Conservation (phyloP, 2,797 vertebrate species). For the Pseudomugil tenellus region DNA sequence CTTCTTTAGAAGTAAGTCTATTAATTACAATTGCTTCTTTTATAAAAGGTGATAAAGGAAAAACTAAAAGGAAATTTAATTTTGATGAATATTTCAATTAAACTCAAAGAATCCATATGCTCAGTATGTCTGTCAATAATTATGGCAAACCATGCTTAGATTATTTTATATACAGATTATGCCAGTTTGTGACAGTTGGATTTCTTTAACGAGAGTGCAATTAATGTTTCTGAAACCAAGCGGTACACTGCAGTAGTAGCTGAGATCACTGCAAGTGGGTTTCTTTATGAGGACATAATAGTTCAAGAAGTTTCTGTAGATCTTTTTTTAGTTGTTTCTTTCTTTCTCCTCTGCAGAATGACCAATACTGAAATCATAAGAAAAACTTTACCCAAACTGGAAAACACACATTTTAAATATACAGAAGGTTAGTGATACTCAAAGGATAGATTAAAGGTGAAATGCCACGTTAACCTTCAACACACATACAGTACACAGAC, state of each 20-base stretch:
- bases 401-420: constrained; percentile 20
- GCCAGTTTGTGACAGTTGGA: background rate
- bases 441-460: constrained; percentile 2
- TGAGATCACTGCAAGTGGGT: background rate
- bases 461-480: constrained; percentile 21
- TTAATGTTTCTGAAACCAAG: constrained; percentile 5
- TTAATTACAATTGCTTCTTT: too few species aligned
- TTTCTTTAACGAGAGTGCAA: background rate
- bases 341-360: background rate
- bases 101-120: background rate
- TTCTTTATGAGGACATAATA: background rate
- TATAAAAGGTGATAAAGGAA: too few species aligned
- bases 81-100: background rate
- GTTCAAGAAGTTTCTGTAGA: background rate
- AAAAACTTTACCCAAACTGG: background rate
- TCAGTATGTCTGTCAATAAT: background rate
- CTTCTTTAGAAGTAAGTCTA: background rate
- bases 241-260: constrained; percentile 2
- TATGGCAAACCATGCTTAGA: background rate
- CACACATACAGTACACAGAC: constrained; percentile 14
- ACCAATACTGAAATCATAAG: background rate
- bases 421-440: constrained; percentile 13
- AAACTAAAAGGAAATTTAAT: too few species aligned
- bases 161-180: background rate
- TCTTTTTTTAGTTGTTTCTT: background rate